Evolutionary conservation across 2,888 invertebrate species (phyloP).

Genomic region (Stomorhina lunata): DNA sequence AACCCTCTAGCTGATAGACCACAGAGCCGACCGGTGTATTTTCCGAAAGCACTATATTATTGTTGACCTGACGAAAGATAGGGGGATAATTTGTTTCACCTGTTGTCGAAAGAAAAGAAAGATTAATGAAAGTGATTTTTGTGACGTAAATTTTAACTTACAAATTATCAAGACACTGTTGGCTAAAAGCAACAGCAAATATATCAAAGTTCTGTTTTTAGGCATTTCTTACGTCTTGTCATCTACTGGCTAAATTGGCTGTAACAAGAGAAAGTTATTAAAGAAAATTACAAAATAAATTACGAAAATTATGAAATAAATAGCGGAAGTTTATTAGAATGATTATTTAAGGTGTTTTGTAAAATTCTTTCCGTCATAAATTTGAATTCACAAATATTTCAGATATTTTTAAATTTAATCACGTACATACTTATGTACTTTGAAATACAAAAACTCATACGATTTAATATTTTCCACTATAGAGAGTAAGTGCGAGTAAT

Average conservation of each 20-base stretch:
- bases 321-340: no score
- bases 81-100: slow-evolving; percentile 84
- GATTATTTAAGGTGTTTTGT: no score
- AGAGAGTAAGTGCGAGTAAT: no score
- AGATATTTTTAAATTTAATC: no score
- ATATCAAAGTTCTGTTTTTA: slow-evolving; percentile 63
- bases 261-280: background rate
- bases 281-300: background rate
- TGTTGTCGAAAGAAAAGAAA: slow-evolving; percentile 43
- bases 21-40: slow-evolving; percentile 88
- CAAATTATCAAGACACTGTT: slow-evolving; percentile 58
- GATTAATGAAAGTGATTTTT: no score
- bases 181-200: slow-evolving; percentile 60
- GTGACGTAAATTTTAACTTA: slow-evolving; percentile 38
- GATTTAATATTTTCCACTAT: no score
- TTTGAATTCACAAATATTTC: no score
- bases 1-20: slow-evolving; percentile 89
- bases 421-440: no score
- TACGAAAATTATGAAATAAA: no score
- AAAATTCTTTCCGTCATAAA: no score
- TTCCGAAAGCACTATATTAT: slow-evolving; percentile 89
- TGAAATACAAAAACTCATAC: no score
- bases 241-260: slow-evolving; percentile 51
- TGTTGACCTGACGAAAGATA: slow-evolving; percentile 87
- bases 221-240: slow-evolving; percentile 61